Base-by-base conservation (phyloP, 2,888 invertebrate genomes). In the Pachymerium ferrugineum region DNA sequence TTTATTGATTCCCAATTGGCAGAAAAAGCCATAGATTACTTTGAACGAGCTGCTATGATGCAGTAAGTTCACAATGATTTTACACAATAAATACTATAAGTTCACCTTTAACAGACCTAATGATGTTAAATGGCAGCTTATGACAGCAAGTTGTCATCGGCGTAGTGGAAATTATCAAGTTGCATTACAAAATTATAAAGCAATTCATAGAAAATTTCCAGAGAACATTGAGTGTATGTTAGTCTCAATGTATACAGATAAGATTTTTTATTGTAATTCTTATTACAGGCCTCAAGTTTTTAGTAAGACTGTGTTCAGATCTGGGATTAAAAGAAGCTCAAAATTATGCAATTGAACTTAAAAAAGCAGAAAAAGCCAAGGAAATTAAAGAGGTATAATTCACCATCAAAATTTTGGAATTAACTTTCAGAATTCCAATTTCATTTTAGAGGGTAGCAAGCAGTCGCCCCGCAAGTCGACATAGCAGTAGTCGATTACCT, bases 151-250 rank as follows among this genome's bases (percentile, higher is more conserved):
- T 33, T 93, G 93, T 81, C 89, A 92, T 79, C 86, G 93, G 47
- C 86, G 93, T 78, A 89, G 90, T 74, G 94, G 94, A 30, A 90
- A 90, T 79, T 93, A 93, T 81, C 91, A 91, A 78, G 89, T 90
- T 79, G 94, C 94, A 8, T 85, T 95, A 22, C 86, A 89, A 6
- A 87, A 91, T 0, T 96, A 94, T 83, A 92, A 93, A 83, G 88
- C 88, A 78, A 90, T 97, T 79, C 92, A 97, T 80, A 86, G 88
- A 22, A 88, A 89, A 78, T 98, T 98, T 82, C 98, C 98, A 0
- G 96, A 97, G 76, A 97, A 97, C 82, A 87, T 93, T 0, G 95
- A 96, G 81, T 97, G 97, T 88, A 83, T n/a, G n/a, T n/a, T n/a
- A n/a, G n/a, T n/a, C n/a, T n/a, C n/a, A n/a, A n/a, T n/a, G n/a